phyloP scores from a whole-genome alignment of 2,888 invertebrate genomes.

The Limenitis arthemis region DNA sequence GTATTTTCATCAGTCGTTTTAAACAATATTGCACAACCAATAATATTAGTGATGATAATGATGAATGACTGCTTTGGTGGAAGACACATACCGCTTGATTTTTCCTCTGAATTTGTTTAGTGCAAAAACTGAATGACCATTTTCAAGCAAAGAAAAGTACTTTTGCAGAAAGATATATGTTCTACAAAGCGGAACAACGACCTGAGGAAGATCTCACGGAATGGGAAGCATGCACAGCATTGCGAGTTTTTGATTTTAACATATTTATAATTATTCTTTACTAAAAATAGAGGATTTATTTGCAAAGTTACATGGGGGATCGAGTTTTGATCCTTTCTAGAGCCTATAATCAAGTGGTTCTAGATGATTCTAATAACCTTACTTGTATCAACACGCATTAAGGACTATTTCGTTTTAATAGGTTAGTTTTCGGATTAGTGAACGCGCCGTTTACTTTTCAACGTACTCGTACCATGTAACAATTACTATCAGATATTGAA shows the following conservation, averaged over 20 bases:
- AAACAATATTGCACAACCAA: background rate
- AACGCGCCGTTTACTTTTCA: constrained; percentile 1
- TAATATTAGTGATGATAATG: background rate
- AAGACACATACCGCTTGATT: constrained; percentile 1
- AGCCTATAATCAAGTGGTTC: background rate
- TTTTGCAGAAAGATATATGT: constrained; percentile 19
- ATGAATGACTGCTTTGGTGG: background rate
- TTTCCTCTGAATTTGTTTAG: background rate
- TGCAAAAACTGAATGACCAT: constrained; percentile 14
- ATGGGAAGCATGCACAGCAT: constrained; percentile 16
- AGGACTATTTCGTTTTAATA: constrained; percentile 13
- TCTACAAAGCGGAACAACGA: constrained; percentile 22
- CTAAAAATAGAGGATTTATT: background rate
- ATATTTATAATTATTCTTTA: background rate
- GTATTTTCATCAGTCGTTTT: constrained; percentile 1
- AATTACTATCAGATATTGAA: constrained; percentile 1
- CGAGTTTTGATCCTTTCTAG: background rate
- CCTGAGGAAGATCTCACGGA: constrained; percentile 21
- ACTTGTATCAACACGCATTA: constrained; percentile 17
- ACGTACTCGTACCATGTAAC: background rate
- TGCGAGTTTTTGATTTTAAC: background rate
- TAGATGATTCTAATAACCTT: background rate
- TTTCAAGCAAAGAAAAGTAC: constrained; percentile 14
- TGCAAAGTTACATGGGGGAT: background rate
- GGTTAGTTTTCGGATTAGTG: constrained; percentile 14